A percentile compares a stretch with the other conserved stretches of the same genome.
Evolutionary conservation across 2,888 invertebrate genomes (phyloP).

Genomic region (Coronaproctus castanopsis): DNA sequence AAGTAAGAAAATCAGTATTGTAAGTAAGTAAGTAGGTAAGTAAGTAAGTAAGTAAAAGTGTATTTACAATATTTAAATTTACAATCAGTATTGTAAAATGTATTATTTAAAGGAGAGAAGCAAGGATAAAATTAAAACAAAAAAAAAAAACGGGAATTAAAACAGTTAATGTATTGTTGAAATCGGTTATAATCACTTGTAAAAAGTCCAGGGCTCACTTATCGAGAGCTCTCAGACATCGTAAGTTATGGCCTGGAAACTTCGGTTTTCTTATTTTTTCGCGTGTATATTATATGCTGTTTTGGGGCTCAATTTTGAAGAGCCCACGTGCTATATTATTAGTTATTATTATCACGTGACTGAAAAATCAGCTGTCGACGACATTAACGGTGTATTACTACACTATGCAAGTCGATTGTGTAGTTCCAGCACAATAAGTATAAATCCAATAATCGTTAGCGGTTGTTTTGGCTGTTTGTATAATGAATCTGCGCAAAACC

Average conservation of each 20-base stretch:
- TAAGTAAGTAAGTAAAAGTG: too few species aligned
- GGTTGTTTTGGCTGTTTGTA: neutral
- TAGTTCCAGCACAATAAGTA: neutral
- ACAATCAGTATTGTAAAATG: constrained; percentile 1
- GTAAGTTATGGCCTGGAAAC: neutral
- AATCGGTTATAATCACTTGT: neutral
- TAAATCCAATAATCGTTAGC: neutral
- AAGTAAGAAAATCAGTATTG: too few species aligned
- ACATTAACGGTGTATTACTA: neutral
- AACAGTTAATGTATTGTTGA: neutral
- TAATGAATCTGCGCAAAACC: neutral
- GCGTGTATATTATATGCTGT: neutral
- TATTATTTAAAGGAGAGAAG: neutral
- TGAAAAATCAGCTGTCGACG: neutral
- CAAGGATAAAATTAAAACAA: neutral
- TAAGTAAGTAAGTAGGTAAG: too few species aligned
- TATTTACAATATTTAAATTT: too few species aligned
- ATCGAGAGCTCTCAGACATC: neutral
- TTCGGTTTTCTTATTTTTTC: neutral
- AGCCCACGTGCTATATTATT: neutral
- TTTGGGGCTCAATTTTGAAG: neutral
- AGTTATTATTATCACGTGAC: neutral
- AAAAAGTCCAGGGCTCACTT: neutral
- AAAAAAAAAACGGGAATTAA: neutral
- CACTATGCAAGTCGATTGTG: neutral